Evolutionary conservation across 2,113 vertebrate species (phyloP), one percentile per base, ranked within the genome.

Genomic region (Leptodactylus fuscus): DNA sequence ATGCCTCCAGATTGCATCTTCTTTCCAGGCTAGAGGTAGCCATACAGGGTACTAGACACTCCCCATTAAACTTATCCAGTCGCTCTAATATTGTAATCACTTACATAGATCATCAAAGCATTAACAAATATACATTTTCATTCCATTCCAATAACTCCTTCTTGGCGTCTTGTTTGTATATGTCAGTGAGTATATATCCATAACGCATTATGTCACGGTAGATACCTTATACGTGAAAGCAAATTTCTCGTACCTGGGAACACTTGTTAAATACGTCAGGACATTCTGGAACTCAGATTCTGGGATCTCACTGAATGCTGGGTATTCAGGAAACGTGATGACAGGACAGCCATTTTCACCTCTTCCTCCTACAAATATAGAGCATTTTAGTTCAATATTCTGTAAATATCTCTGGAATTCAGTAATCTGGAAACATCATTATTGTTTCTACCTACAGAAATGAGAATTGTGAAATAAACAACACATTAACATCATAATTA

Each of bases 271-370:
- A 88, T 99, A 99, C 6, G 96, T 97, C 87, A 99, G 92, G 87
- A 99, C 98, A 20, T 96, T 97, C 91, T 98, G 97, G 90, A 99
- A 98, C 82, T 98, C 97, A 80, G 93, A 92, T 85, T 98, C 97
- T 0, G 97, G 95, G 89, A 99, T 95, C 75, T 99, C 97, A 0
- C 95, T 92, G 88, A 99, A 99, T 44, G 96, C 89, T 12, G 97
- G 96, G 87, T 96, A 99, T 89, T 99, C 97, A 58, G 98, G 98
- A 92, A 99, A 99, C 53, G 97, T 96, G 89, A 99, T 98, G 91
- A 99, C 95, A 2, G 98, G 98, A 83, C 96, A 97, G 85, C 97
- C 97, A 88, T 96, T 96, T 88, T 94, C 93, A 16, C 96, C 97
- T 91, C 97, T 93, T 38, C 98, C 98, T 27, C 97, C 98, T 99